Base-by-base conservation (phyloP, 2,797 vertebrate species). In the Helostoma temminkii region DNA sequence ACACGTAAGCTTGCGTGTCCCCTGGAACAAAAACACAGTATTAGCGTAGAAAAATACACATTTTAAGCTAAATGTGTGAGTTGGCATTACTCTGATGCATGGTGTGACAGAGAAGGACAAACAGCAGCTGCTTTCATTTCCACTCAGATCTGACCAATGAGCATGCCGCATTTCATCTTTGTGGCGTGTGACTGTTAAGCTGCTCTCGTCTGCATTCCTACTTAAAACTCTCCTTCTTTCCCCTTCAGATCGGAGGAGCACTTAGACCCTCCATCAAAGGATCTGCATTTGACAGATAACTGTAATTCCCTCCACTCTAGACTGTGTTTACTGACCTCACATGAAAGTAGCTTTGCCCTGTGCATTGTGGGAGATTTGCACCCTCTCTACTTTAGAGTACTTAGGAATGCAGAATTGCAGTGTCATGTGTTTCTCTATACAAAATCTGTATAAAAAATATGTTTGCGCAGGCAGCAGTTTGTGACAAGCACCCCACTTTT, bases 311-410 rank as follows among this genome's bases (percentile, higher is more conserved):
- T 83, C 85, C 83, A 85, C 85, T 87, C 76, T 14, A 65, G 43
- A 77, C 78, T 82, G 70, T 88, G 85, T 89, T 88, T 88, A 87
- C 89, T 88, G 86, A 88, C 89, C 89, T 79, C 79, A 81, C 85
- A 85, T 76, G 25, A 89, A 89, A 89, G 89, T 71, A 79, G 87
- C 82, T 90, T 88, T 82, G 77, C 85, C 80, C 75, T 15, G 70
- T 80, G 83, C 83, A 85, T 89, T 90, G 83, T 89, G 72, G 77
- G 78, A 88, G 85, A 86, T 89, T 86, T 86, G 79, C 85, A 86
- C 82, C 65, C 80, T 67, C 78, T 76, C 78, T 74, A 66, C 83
- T 88, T 84, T 70, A 59, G 74, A 75, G 74, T 80, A 67, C 76
- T 87, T 74, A 83, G 80, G 25, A 62, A 12, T 25, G 6, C 60